Evolutionary conservation across 2,888 invertebrate genomes (phyloP), one percentile per base, ranked within the genome.

Genomic region (Chromoteleia sp.): DNA sequence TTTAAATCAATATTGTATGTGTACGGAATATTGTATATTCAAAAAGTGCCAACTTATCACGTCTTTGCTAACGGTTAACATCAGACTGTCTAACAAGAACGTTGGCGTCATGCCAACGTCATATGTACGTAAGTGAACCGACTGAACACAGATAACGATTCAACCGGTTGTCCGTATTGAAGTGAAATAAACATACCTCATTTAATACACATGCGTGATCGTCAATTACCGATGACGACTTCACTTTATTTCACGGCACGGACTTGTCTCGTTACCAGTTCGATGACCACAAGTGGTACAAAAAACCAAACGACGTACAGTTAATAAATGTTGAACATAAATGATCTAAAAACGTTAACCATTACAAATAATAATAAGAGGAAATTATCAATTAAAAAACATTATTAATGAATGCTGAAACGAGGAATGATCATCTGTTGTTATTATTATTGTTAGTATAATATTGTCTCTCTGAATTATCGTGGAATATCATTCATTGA

Each of bases 1-100:
- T 73, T 78, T 78, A 78, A 78, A 78, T 78, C 78, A 78, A 71
- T 78, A 71, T 78, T 79, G 79, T 68, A 79, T 74, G 73, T 70
- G 74, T 74, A 74, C 63, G 68, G 76, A 77, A 78, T 74, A 77
- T 70, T 70, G 81, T 74, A 65, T 56, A 82, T 78, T 78, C 82
- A 73, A 70, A 71, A 82, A 82, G 70, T 70, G 73, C 70, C 74
- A 70, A 74, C 48, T 78, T 78, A 82, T 73, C 82, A 74, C 77
- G 77, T 74, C 82, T 82, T 77, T 82, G 77, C 65, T 74, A 74
- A 78, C 73, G 70, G 77, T 82, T 77, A 68, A 74, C 65, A 70
- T 74, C 45, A 61, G 41, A 50, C 48, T 63, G 17, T 78, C 74
- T 82, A 82, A 82, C 82, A 82, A 82, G 82, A 79, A 65, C 71